phyloP scores from a whole-genome alignment of 2,797 vertebrate genomes.

The Sebastes minor region DNA sequence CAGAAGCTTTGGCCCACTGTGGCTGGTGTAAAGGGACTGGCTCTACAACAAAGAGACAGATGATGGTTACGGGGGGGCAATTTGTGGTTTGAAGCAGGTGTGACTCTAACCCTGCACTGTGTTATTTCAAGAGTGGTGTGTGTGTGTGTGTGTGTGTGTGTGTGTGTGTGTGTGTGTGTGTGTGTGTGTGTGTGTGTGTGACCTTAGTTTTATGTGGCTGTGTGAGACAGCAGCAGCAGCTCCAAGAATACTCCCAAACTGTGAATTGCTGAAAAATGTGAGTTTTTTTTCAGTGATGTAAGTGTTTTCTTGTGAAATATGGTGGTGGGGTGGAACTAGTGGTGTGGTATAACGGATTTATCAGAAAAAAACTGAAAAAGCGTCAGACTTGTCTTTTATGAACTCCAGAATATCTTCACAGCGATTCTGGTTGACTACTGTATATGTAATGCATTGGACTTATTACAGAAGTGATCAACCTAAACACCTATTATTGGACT shows the following conservation, averaged over 20 bases:
- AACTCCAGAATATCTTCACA: too few relatives aligned
- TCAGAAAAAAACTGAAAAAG: too few relatives aligned
- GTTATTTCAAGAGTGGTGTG: constrained; percentile 16
- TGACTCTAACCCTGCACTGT: constrained; percentile 12
- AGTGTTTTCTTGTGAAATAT: not conserved
- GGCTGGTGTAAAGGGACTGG: not conserved
- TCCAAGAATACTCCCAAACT: not conserved
- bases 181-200: not conserved
- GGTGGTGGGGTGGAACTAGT: not conserved
- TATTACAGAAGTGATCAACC: too few relatives aligned
- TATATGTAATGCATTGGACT: too few relatives aligned
- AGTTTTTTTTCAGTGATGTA: too few relatives aligned
- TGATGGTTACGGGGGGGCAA: constrained; percentile 30
- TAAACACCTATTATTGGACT: too few relatives aligned
- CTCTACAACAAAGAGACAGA: constrained; percentile 24
- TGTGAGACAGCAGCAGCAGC: not conserved
- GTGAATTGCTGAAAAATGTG: not conserved
- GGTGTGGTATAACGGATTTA: not conserved
- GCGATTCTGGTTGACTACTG: too few relatives aligned
- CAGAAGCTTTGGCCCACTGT: not conserved
- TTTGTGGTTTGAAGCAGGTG: constrained; percentile 48
- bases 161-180: not conserved
- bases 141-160: not conserved
- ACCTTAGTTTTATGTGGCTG: not conserved
- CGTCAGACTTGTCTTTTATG: too few relatives aligned